A percentile compares a stretch with the other conserved stretches of the same genome.
Conservation (phyloP, 2,113 vertebrate species). For the Albula goreensis region DNA sequence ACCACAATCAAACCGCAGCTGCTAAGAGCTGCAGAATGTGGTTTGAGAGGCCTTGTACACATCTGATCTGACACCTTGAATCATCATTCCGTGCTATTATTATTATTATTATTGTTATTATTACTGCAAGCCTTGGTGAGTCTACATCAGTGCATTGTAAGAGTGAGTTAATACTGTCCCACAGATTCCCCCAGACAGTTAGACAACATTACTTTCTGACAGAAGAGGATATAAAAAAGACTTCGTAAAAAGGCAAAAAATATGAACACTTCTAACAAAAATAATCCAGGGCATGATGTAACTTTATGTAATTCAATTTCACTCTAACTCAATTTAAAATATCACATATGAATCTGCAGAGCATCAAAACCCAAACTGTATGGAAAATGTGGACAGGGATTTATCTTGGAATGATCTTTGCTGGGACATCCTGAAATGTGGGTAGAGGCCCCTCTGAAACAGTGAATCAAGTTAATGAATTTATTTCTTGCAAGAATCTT, state of each 20-base stretch:
- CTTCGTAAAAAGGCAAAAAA: neutral
- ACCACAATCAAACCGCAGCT: conserved; percentile 46
- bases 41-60: neutral
- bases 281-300: conserved; percentile 34
- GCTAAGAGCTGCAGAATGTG: conserved; percentile 28
- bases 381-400: conserved; percentile 22
- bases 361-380: conserved; percentile 40
- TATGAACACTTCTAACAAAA: conserved; percentile 6
- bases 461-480: neutral
- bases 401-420: conserved; percentile 43
- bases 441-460: conserved; percentile 28
- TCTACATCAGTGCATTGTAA: neutral
- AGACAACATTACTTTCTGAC: neutral
- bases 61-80: neutral
- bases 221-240: neutral
- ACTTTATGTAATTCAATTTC: conserved; percentile 30
- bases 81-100: conserved; percentile 3
- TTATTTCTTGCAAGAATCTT: neutral
- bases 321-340: conserved; percentile 43
- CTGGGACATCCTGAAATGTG: conserved; percentile 26
- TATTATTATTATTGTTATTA: conserved; percentile 3
- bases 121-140: neutral
- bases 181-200: neutral
- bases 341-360: conserved; percentile 37
- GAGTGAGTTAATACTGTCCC: neutral